A percentile compares a stretch with the other conserved stretches of the same genome.
Evolutionary conservation across 1,140 invertebrate genomes (phyloP).

Genomic region (Leptinotarsa undecemlineata): DNA sequence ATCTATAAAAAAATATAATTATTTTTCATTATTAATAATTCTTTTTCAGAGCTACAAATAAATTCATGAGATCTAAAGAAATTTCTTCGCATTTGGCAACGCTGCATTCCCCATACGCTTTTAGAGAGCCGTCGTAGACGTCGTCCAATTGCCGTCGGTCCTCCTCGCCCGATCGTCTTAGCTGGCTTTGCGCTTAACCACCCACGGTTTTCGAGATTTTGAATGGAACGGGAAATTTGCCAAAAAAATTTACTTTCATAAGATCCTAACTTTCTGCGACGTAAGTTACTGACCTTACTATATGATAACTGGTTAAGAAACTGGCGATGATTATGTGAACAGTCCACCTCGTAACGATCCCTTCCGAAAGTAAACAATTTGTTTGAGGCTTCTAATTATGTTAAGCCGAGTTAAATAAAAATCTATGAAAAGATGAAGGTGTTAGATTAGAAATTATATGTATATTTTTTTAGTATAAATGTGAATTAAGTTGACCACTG

Average conservation of each 20-base stretch:
- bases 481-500: too few relatives aligned
- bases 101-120: not conserved
- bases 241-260: not conserved
- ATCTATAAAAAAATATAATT: too few relatives aligned
- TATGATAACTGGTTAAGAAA: too few relatives aligned
- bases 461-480: too few relatives aligned
- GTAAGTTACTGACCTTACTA: not conserved
- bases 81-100: not conserved
- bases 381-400: too few relatives aligned
- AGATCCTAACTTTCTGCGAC: not conserved
- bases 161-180: not conserved
- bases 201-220: not conserved
- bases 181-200: not conserved
- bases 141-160: not conserved
- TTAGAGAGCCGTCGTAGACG: not conserved
- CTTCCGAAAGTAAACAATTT: too few relatives aligned
- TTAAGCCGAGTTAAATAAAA: too few relatives aligned
- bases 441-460: too few relatives aligned
- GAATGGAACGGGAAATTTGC: not conserved
- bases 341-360: too few relatives aligned
- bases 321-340: too few relatives aligned
- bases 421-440: too few relatives aligned
- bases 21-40: not conserved
- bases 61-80: not conserved
- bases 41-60: not conserved